Evolutionary conservation across 2,113 vertebrate genomes (phyloP).

Genomic region (Emydocephalus ijimae): DNA sequence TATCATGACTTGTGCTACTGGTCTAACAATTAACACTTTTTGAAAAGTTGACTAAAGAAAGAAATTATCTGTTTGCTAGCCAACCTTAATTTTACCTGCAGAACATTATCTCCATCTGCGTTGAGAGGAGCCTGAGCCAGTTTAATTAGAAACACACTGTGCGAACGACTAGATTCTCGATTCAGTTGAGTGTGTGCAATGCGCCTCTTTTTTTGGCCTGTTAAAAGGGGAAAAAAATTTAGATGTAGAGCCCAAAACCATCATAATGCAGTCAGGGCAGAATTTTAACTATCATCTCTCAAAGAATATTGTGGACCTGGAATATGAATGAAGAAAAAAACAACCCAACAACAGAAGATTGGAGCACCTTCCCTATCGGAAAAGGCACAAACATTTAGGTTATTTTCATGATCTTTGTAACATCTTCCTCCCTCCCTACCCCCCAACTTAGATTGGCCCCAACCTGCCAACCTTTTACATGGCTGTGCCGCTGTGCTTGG

Average conservation of each 20-base stretch:
- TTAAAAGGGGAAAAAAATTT: not conserved
- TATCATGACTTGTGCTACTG: not conserved
- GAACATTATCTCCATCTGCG: slow-evolving; percentile 86
- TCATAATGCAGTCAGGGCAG: not conserved
- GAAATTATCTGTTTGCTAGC: not conserved
- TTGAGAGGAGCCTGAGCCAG: slow-evolving; percentile 90
- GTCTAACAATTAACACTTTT: not conserved
- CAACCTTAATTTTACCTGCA: slow-evolving; percentile 76
- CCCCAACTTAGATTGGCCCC: not conserved
- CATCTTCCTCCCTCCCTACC: not conserved
- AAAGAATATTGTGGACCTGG: not conserved
- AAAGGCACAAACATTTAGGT: not conserved
- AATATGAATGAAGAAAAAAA: not conserved
- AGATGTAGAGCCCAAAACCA: not conserved
- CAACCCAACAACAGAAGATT: too few species aligned
- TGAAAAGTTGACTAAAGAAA: not conserved
- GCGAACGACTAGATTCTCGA: slow-evolving; percentile 91
- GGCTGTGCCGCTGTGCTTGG: not conserved
- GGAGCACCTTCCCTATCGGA: not conserved
- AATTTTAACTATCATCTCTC: not conserved
- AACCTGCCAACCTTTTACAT: not conserved
- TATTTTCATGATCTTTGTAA: not conserved
- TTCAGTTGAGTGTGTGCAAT: slow-evolving; percentile 90
- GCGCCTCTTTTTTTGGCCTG: slow-evolving; percentile 78
- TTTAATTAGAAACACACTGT: slow-evolving; percentile 91